Conservation (phyloP, 2,888 invertebrate genomes). For the Vanessa cardui region DNA sequence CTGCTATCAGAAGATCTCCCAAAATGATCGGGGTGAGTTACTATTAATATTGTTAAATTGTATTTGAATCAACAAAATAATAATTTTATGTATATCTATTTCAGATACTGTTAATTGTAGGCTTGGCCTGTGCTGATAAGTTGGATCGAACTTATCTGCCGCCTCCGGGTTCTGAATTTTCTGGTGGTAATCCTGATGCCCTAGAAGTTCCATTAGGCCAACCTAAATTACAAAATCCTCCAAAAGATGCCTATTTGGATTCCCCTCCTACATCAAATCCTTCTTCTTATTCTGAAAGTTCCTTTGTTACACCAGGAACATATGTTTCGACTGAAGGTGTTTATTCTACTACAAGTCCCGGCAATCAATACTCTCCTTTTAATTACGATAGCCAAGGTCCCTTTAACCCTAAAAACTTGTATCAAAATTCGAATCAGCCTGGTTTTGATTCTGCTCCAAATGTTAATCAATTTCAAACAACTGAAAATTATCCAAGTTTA, state of each 20-base stretch:
- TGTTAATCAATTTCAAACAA: slow-evolving; percentile 29
- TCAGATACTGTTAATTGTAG: slow-evolving; percentile 58
- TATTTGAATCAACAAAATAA: too few species aligned
- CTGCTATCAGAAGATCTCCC: slow-evolving; percentile 53
- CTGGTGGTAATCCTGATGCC: slow-evolving; percentile 60
- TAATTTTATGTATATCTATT: slow-evolving; percentile 41
- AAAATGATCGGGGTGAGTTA: slow-evolving; percentile 65
- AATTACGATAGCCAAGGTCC: background rate
- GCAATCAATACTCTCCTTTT: background rate
- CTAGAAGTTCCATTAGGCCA: slow-evolving; percentile 57
- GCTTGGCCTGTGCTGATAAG: slow-evolving; percentile 58
- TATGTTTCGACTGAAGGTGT: background rate
- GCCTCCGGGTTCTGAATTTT: slow-evolving; percentile 60
- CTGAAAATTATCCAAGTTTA: slow-evolving; percentile 5
- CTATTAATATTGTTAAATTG: slow-evolving; percentile 5
- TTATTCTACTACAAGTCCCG: background rate
- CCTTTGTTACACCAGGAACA: background rate
- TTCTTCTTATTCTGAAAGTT: background rate
- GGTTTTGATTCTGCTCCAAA: slow-evolving; percentile 33
- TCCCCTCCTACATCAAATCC: background rate
- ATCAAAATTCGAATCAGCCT: slow-evolving; percentile 23
- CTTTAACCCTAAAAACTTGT: background rate
- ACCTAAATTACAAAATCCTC: slow-evolving; percentile 48
- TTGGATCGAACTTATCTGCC: slow-evolving; percentile 66
- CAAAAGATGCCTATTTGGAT: slow-evolving; percentile 23